Evolutionary conservation across 2,888 invertebrate genomes (phyloP), one percentile per base, ranked within the genome.

Genomic region (Vanessa cardui): DNA sequence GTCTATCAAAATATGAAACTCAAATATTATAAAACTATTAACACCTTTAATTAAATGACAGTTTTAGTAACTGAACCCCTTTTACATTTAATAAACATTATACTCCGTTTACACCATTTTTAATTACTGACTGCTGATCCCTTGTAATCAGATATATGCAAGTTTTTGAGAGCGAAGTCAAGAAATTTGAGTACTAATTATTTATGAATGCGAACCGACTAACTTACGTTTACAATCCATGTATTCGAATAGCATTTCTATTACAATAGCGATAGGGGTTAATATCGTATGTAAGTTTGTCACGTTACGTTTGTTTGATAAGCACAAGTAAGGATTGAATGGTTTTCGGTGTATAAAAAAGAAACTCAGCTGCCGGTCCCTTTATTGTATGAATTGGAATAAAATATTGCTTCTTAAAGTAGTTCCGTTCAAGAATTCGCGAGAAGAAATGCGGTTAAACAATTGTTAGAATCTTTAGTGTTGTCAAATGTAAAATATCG

Each of bases 161-260:
- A 72, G 66, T 77, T 72, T 78, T 77, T 74, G 76, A 80, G 77
- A 80, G 80, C 79, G 73, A 78, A 88, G 88, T 89, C 88, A 88
- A 88, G 88, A 88, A 89, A 88, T 86, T 83, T 79, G 88, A 89
- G 88, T 84, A 88, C 88, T 88, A 86, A 79, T 81, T 78, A 84
- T 84, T 75, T 75, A 80, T 80, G 60, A 72, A 73, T 72, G 71
- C 69, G 72, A 72, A 54, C 16, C 77, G 76, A 77, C 72, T 72
- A 45, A 58, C 44, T 58, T 45, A 44, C 6, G 45, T 46, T 52
- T 16, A 54, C 58, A 59, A 33, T 18, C 45, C 3, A 5, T 16
- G 33, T 50, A 60, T 6, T 20, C 2, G 15, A 18, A 9, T 7
- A 20, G 33, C 64, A 49, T 44, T 61, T 49, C 46, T 59, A 62